phyloP scores from a whole-genome alignment of 2,113 vertebrate genomes.

The Equus quagga region DNA sequence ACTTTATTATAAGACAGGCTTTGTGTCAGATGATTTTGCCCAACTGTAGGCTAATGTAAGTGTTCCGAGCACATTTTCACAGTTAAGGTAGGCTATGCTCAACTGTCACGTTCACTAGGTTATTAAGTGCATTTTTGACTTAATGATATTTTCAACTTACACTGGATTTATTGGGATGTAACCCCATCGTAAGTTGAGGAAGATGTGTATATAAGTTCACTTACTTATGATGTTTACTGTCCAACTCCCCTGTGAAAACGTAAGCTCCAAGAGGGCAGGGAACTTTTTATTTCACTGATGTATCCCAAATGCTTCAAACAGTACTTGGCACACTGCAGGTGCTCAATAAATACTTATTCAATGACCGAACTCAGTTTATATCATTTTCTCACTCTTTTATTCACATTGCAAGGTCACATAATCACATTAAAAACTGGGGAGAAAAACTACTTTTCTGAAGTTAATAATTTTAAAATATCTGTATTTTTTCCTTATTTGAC shows the following conservation, averaged over 20 bases:
- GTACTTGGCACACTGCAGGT: not conserved
- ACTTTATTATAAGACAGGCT: no score
- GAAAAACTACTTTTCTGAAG: slow-evolving; percentile 31
- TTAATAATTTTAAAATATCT: not conserved
- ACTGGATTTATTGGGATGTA: no score
- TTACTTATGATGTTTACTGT: not conserved
- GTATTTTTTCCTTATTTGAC: not conserved
- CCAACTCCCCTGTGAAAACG: not conserved
- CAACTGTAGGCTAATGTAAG: no score
- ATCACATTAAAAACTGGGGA: not conserved
- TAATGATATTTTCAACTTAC: no score
- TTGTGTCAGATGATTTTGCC: no score
- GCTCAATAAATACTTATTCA: not conserved
- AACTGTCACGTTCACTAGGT: no score
- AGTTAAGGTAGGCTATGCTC: no score
- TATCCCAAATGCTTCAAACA: not conserved
- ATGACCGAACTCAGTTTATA: not conserved
- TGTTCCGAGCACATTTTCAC: no score
- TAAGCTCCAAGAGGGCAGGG: not conserved
- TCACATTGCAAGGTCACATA: not conserved
- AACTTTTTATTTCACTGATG: not conserved
- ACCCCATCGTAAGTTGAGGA: no score
- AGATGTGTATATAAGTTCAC: not conserved
- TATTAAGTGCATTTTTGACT: no score
- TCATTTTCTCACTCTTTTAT: not conserved